Conservation (phyloP, 2,888 invertebrate genomes). For the Cecidostiba fungosa region DNA sequence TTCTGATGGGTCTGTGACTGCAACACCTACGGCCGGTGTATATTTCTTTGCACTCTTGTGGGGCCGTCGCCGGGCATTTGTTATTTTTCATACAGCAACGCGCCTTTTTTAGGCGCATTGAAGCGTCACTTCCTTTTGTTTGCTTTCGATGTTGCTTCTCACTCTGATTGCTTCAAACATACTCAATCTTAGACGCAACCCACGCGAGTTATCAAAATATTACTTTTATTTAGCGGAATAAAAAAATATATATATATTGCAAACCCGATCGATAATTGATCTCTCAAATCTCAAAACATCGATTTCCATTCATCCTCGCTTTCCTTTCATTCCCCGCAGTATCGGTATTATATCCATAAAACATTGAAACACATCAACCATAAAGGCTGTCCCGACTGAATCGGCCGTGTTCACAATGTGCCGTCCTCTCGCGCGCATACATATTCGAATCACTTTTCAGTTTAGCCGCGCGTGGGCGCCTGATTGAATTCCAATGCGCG, state of each 20-base stretch:
- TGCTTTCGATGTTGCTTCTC: constrained; percentile 1
- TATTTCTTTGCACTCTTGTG: not conserved
- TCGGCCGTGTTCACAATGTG: not conserved
- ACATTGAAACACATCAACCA: not conserved
- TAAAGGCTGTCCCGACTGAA: not conserved
- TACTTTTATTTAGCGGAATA: constrained; percentile 13
- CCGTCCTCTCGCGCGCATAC: not conserved
- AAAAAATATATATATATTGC: not conserved
- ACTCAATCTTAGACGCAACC: not conserved
- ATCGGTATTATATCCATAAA: not conserved
- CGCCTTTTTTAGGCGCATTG: not conserved
- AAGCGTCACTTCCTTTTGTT: not conserved
- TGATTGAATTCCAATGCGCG: constrained; percentile 56
- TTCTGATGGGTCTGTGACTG: not conserved
- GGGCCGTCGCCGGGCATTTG: not conserved
- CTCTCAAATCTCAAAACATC: constrained; percentile 14
- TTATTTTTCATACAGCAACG: not conserved
- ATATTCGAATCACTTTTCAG: constrained; percentile 57
- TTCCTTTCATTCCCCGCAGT: not conserved
- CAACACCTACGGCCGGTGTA: no score
- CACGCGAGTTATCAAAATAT: constrained; percentile 34
- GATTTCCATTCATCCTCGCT: constrained; percentile 31
- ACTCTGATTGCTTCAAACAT: not conserved
- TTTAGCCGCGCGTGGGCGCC: constrained; percentile 20
- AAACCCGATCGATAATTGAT: not conserved